Evolutionary conservation across 2,888 invertebrate species (phyloP), one percentile per base, ranked within the genome.

Genomic region (Cheilosia grossa): DNA sequence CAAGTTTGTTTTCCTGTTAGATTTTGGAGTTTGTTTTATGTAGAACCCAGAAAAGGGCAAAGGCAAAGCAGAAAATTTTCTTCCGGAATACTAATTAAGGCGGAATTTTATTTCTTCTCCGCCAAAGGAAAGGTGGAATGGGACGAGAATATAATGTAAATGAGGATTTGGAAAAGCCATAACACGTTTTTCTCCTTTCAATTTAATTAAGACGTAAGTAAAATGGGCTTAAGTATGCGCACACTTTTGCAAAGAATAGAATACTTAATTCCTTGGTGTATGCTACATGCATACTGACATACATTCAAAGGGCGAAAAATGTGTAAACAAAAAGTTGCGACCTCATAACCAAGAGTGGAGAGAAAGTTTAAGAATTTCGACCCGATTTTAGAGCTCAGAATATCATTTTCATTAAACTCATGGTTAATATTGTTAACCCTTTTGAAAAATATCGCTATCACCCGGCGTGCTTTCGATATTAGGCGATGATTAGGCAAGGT

Each of bases 141-240:
- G 67, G 75, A 59, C 56, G 61, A 56, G 58, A 63, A 75, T 73
- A 63, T 85, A 77, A 81, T 85, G 85, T 85, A 85, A 85, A 81
- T 85, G 85, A 81, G 81, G 81, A 85, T 85, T 85, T 81, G 75
- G 75, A 72, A 77, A 81, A 81, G 75, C 85, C 81, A 85, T 85
- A 85, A 85, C 85, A 85, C 85, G 85, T 85, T 85, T 85, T 75
- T 33, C 72, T 81, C 63, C 85, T 81, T 81, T 85, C 81, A 81
- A 85, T 85, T 85, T 85, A 85, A 85, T 85, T 85, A 85, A 85
- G 85, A 85, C 77, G 81, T 85, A 77, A 85, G 83, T 72, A 85
- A 85, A 85, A 85, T 80, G 83, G 80, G 80, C 70, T 85, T 59
- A 75, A 80, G 75, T 81, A 81, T 54, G 85, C 85, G 72, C 72